These are phyloP conservation scores for Agrochola litura DNA, from an alignment of 2,888 invertebrate genomes.

Conservation along the genomic window DNA sequence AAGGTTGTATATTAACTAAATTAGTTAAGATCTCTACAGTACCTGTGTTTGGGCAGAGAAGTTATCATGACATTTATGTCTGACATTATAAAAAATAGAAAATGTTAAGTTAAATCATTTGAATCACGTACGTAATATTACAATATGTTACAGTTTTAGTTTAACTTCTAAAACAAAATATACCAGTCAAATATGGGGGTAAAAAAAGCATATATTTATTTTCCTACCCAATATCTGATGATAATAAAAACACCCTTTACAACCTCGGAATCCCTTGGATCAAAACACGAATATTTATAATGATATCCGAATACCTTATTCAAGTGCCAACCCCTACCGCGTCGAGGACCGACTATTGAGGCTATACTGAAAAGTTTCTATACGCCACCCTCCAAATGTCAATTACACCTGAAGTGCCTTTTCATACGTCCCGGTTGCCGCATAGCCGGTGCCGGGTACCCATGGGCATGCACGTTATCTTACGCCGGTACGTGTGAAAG, in stretches of 20 bases:
- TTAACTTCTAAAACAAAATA: not conserved
- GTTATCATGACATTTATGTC: too few relatives aligned
- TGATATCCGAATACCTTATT: slow-evolving; percentile 48
- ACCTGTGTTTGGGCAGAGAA: too few relatives aligned
- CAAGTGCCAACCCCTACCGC: slow-evolving; percentile 18
- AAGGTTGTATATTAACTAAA: too few relatives aligned
- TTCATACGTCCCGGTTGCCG: too few relatives aligned
- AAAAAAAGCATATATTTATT: slow-evolving; percentile 7
- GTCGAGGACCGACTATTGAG: slow-evolving; percentile 19
- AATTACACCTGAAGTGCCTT: slow-evolving; percentile 28
- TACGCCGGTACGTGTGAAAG: too few relatives aligned
- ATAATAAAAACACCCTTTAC: slow-evolving; percentile 9
- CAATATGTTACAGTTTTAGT: not conserved
- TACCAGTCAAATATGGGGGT: not conserved
- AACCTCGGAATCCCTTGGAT: not conserved
- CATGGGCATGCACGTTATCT: too few relatives aligned
- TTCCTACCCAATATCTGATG: not conserved
- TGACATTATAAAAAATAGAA: not conserved
- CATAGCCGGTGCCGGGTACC: too few relatives aligned
- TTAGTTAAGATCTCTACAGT: too few relatives aligned
- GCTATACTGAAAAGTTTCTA: slow-evolving; percentile 45
- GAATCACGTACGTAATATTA: not conserved
- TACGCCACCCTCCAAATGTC: slow-evolving; percentile 30
- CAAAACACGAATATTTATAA: slow-evolving; percentile 49
- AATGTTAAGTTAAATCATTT: not conserved